These are phyloP conservation scores for Eulemur coronatus DNA, from an alignment of 2,797 vertebrate species.

Conservation along the genomic window DNA sequence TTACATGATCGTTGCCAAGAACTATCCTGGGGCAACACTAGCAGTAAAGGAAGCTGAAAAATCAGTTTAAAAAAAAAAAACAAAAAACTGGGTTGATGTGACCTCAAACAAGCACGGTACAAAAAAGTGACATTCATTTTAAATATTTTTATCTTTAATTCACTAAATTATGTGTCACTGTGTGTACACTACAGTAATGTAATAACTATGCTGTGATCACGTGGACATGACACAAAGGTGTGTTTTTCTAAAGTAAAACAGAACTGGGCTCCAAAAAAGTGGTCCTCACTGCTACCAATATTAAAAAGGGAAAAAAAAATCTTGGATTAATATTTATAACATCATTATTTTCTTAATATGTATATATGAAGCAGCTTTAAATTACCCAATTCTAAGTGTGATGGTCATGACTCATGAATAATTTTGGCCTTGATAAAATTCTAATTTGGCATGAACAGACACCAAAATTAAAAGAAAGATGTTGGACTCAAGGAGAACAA, in stretches of 20 bases:
- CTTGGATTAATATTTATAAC: not conserved
- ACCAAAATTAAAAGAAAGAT: slow-evolving; percentile 69
- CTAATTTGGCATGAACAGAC: slow-evolving; percentile 35
- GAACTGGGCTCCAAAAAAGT: not conserved
- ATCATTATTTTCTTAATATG: slow-evolving; percentile 36
- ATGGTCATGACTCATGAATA: slow-evolving; percentile 48
- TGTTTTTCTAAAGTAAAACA: not conserved
- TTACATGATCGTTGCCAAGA: not conserved
- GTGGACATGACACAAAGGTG: not conserved
- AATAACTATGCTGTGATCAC: rapidly evolving
- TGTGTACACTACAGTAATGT: not conserved
- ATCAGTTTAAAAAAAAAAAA: too few relatives aligned
- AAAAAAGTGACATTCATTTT: not conserved
- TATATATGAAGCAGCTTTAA: not conserved
- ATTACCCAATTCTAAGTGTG: slow-evolving; percentile 31
- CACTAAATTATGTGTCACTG: not conserved
- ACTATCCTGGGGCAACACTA: not conserved
- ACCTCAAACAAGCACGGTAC: not conserved
- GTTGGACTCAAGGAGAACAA: slow-evolving; percentile 54
- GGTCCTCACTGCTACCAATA: not conserved
- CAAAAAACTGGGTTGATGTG: not conserved
- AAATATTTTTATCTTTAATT: not conserved
- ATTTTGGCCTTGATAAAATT: slow-evolving; percentile 59
- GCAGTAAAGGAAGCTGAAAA: not conserved
- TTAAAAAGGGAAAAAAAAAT: not conserved